Evolutionary conservation across 2,797 vertebrate species (phyloP), one percentile per base, ranked within the genome.

Genomic region (Sebastes miniatus): DNA sequence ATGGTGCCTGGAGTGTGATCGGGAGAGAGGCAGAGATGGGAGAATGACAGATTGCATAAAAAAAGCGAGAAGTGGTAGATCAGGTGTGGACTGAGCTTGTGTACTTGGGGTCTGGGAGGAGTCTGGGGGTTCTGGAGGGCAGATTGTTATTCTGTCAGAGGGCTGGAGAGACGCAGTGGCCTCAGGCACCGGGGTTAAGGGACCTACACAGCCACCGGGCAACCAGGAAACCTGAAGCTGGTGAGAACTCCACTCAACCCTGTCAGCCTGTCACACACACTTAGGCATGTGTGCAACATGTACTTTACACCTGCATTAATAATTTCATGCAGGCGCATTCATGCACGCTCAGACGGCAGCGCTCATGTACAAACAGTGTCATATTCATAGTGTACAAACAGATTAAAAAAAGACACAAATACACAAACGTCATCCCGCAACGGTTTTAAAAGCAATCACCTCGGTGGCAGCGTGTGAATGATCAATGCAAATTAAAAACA

Each of bases 211-310:
- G 86, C 90, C 90, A 86, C 58, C 54, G 29, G 89, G 88, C 88
- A 81, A 57, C 73, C 2, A 63, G 80, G 95, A 95, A 96, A 95
- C 92, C 83, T 83, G 87, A 95, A 69, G 88, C 93, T 74, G 91
- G 90, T 95, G 95, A 95, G 96, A 95, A 95, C 81, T 74, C 77
- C 20, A n/a, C 77, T 81, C 83, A 50, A 12, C 25, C 62, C 81
- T 72, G 89, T 87, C 89, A 87, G 82, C 67, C 84, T 86, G 83
- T 91, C 92, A 91, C 89, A 90, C 84, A 70, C 85, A 89, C 87
- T 81, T 81, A 68, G 32, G 24, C 83, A 84, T 77, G 79, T 77
- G 69, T 65, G 71, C 77, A 82, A 84, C 83, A 82, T 27, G 79
- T 43, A 89, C 80, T 52, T 82, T 64, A 86, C 83, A 83, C 83